These are phyloP conservation scores for Acanthis flammea DNA, from an alignment of 2,797 vertebrate genomes.

Conservation along the genomic window DNA sequence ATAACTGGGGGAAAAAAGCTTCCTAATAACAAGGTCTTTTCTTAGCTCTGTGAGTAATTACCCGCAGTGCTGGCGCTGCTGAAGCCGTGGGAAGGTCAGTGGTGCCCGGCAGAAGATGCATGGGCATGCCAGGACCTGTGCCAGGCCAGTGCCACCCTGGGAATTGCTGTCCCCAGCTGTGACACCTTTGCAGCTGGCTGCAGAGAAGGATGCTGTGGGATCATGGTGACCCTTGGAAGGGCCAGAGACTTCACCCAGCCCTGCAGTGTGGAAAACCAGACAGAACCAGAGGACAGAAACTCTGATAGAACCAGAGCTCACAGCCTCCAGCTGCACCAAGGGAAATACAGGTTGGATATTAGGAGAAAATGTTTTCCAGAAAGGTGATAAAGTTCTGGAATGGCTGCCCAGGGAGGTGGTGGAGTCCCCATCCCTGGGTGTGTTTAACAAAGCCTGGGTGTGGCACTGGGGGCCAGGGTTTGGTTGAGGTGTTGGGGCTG, in stretches of 20 bases:
- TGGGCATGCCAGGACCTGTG: accelerated
- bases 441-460: background rate
- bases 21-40: background rate
- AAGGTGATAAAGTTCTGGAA: background rate
- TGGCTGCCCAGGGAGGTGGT: background rate
- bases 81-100: background rate
- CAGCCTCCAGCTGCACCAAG: background rate
- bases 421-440: background rate
- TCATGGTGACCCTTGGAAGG: background rate
- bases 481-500: accelerated
- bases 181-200: accelerated
- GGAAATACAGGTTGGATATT: background rate
- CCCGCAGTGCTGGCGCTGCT: background rate
- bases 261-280: background rate
- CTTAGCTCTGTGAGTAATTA: background rate
- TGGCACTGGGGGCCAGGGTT: background rate
- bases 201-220: background rate
- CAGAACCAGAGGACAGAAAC: background rate
- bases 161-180: background rate
- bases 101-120: background rate
- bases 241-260: background rate
- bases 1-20: background rate
- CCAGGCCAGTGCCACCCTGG: background rate
- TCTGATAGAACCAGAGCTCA: background rate
- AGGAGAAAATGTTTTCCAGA: background rate